phyloP scores from a whole-genome alignment of 2,888 invertebrate species.

The Selenia dentaria region DNA sequence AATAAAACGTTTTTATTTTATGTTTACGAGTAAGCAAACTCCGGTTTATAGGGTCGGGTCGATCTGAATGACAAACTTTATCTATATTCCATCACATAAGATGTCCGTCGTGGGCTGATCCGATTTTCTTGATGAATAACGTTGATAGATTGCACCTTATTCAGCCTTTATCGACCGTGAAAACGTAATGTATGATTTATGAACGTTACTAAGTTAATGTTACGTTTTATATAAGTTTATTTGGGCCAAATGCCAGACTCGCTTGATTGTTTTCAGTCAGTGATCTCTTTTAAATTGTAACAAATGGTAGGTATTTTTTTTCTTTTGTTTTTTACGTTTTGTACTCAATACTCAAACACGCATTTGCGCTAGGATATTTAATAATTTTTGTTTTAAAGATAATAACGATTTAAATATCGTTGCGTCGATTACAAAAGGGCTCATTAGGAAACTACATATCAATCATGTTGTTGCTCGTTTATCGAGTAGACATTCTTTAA shows the following conservation, averaged over 20 bases:
- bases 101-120: conserved; percentile 38
- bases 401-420: conserved; percentile 4
- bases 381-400: conserved; percentile 13
- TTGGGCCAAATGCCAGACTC: conserved; percentile 33
- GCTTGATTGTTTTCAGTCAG: conserved; percentile 29
- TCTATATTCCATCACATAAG: conserved; percentile 50
- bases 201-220: conserved; percentile 30
- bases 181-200: conserved; percentile 33
- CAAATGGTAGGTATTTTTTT: conserved; percentile 13
- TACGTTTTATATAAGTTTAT: conserved; percentile 27
- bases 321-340: conserved; percentile 7
- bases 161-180: conserved; percentile 33
- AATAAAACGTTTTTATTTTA: conserved; percentile 67
- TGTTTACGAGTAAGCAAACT: conserved; percentile 62
- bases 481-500: conserved; percentile 21
- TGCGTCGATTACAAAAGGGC: conserved; percentile 6
- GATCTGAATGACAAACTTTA: conserved; percentile 55
- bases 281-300: conserved; percentile 22
- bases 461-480: conserved; percentile 15
- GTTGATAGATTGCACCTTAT: conserved; percentile 34
- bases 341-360: too few relatives aligned
- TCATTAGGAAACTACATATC: conserved; percentile 15
- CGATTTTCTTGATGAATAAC: conserved; percentile 37
- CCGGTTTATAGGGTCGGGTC: conserved; percentile 46
- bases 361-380: conserved; percentile 4